A percentile compares a stretch with the other conserved stretches of the same genome.
phyloP scores from a whole-genome alignment of 2,797 vertebrate genomes.

The Chrysocyon brachyurus region DNA sequence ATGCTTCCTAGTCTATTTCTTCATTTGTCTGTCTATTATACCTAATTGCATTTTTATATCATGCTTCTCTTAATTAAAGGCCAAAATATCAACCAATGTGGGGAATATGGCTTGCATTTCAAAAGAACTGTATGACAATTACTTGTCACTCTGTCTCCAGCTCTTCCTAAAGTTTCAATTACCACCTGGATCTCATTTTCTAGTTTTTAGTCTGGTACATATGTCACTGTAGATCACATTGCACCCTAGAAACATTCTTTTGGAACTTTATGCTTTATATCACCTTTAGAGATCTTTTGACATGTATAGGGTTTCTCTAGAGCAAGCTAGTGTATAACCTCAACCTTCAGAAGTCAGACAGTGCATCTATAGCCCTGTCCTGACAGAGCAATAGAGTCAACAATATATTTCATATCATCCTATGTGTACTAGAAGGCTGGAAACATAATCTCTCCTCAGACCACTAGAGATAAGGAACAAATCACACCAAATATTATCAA shows the following conservation, averaged over 20 bases:
- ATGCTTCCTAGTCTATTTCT: conserved; percentile 1
- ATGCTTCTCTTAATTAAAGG: conserved; percentile 34
- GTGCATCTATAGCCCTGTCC: not conserved
- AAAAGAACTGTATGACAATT: not conserved
- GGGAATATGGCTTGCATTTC: not conserved
- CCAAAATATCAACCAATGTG: not conserved
- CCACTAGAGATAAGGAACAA: conserved; percentile 66
- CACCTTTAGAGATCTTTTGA: conserved; percentile 61
- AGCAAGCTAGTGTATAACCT: conserved; percentile 47
- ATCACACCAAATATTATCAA: conserved; percentile 60
- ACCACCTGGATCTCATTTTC: conserved; percentile 30
- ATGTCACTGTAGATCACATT: conserved; percentile 19
- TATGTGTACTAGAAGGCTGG: conserved; percentile 50
- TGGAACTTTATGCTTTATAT: conserved; percentile 38
- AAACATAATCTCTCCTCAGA: conserved; percentile 67
- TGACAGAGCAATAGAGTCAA: conserved; percentile 62
- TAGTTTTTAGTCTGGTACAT: not conserved
- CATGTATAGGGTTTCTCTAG: conserved; percentile 66
- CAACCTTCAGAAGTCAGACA: conserved; percentile 40
- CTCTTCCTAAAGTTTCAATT: conserved; percentile 41
- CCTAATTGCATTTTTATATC: not conserved
- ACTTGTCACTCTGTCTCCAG: not conserved
- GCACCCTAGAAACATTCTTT: conserved; percentile 41
- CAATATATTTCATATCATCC: conserved; percentile 43
- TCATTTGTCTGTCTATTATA: not conserved